phyloP scores from a whole-genome alignment of 2,888 invertebrate species.

The Stenodema calcarata region DNA sequence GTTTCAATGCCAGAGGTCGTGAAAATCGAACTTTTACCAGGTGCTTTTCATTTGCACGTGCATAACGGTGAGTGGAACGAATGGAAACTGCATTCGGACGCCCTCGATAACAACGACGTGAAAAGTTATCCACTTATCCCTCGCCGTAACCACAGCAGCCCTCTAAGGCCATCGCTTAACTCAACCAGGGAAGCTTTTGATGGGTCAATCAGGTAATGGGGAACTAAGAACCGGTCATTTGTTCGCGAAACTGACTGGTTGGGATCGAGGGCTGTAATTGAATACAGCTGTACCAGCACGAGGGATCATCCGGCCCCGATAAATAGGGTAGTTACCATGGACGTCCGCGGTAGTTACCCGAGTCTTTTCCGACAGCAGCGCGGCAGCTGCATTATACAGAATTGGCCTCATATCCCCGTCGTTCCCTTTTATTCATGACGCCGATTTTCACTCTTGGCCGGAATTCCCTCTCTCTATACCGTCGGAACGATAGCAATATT shows the following conservation, averaged over 20 bases:
- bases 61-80: background rate
- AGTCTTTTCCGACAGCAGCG: background rate
- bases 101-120: background rate
- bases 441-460: background rate
- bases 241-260: background rate
- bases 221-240: background rate
- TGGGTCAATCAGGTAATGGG: background rate
- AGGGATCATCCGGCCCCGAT: background rate
- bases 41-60: too few species aligned
- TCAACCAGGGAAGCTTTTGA: background rate
- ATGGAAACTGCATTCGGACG: background rate
- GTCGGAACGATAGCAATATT: background rate
- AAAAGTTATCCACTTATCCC: background rate
- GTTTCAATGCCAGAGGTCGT: too few species aligned
- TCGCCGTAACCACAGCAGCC: background rate
- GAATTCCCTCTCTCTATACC: background rate
- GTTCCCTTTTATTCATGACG: background rate
- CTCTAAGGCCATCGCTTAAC: background rate
- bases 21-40: too few species aligned
- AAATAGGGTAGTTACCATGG: background rate
- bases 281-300: background rate
- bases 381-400: background rate
- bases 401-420: background rate
- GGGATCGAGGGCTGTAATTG: background rate
- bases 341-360: too few species aligned